phyloP scores from a whole-genome alignment of 2,113 vertebrate genomes.

The Acrocephalus arundinaceus region DNA sequence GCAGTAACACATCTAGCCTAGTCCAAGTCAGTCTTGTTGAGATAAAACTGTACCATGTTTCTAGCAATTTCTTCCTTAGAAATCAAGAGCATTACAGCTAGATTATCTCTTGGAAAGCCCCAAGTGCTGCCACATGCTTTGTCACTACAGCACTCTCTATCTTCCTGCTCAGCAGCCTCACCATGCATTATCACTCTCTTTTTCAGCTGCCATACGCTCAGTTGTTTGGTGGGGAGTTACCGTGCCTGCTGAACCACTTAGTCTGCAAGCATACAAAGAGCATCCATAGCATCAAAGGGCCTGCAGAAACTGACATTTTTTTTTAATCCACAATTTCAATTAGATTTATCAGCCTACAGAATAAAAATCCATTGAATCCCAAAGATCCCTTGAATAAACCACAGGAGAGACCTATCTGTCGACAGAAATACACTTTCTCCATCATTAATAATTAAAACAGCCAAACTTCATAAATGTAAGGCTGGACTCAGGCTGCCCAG shows the following conservation, averaged over 20 bases:
- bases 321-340: neutral
- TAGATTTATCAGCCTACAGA: neutral
- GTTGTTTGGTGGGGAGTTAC: neutral
- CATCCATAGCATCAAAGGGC: neutral
- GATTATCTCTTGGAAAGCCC: neutral
- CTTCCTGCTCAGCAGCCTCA: constrained; percentile 31
- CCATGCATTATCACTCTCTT: neutral
- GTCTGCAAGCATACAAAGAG: neutral
- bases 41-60: neutral
- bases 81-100: neutral
- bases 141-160: neutral
- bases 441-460: neutral
- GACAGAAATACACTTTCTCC: neutral
- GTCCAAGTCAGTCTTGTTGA: neutral
- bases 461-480: neutral
- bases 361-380: neutral
- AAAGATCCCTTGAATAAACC: neutral
- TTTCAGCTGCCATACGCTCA: neutral
- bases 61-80: neutral
- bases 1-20: neutral
- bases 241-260: neutral
- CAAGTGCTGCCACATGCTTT: neutral
- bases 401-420: neutral
- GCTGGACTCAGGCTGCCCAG: neutral
- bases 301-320: neutral